phyloP scores from a whole-genome alignment of 2,797 vertebrate genomes.

The Mormyrops attenuatus region DNA sequence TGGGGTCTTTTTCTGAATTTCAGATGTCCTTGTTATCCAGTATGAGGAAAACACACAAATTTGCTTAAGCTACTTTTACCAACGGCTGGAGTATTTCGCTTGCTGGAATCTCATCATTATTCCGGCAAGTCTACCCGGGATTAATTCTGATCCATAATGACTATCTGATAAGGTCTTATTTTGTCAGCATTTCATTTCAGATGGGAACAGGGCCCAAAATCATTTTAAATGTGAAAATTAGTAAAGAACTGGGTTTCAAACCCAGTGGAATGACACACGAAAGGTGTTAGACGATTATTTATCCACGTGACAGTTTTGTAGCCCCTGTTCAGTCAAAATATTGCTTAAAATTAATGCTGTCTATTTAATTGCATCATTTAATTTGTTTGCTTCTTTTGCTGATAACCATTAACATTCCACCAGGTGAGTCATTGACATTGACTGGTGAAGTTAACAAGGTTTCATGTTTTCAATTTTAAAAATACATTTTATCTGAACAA shows the following conservation, averaged over 20 bases:
- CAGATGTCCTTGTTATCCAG: not conserved
- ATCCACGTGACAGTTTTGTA: not conserved
- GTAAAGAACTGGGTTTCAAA: not conserved
- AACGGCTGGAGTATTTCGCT: not conserved
- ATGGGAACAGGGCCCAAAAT: not conserved
- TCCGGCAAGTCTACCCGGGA: slow-evolving; percentile 4
- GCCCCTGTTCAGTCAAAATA: not conserved
- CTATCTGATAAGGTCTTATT: not conserved
- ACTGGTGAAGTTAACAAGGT: not conserved
- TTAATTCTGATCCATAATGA: not conserved
- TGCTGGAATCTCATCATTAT: not conserved
- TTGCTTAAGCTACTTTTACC: not conserved
- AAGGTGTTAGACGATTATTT: not conserved
- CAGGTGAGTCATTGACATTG: not conserved
- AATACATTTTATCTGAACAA: not conserved
- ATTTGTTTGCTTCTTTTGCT: not conserved
- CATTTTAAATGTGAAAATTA: not conserved
- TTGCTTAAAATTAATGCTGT: not conserved
- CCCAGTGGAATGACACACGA: not conserved
- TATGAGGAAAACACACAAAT: not conserved
- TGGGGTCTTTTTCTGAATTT: not conserved
- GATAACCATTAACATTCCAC: not conserved
- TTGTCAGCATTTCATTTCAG: not conserved
- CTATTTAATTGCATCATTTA: not conserved
- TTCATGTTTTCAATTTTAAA: not conserved